Evolutionary conservation across 2,888 invertebrate genomes (phyloP).

Genomic region (Carpatolechia fugitivella): DNA sequence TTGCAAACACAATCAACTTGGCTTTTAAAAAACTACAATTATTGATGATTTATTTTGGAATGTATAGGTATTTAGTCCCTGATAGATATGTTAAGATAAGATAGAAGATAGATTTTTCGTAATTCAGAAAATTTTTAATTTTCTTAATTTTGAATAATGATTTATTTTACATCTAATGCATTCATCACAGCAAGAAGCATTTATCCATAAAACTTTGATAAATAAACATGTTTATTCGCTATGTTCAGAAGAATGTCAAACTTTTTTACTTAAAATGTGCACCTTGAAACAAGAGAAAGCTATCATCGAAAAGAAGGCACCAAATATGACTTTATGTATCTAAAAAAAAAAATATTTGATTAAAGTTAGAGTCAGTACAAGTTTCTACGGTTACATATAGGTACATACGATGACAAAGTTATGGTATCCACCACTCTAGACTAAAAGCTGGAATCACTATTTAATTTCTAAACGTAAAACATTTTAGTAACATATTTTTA

Average conservation of each 20-base stretch:
- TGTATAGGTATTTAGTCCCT: neutral
- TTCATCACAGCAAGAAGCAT: slow-evolving; percentile 2
- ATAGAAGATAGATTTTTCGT: neutral
- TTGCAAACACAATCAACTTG: too few species aligned
- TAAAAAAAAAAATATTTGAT: too few species aligned
- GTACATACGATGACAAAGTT: too few species aligned
- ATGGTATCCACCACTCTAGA: neutral
- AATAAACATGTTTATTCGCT: too few species aligned
- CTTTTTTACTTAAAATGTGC: too few species aligned
- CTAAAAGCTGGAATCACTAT: neutral
- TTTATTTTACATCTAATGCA: neutral
- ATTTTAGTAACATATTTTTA: neutral
- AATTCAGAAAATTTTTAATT: neutral
- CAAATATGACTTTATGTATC: too few species aligned
- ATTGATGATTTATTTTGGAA: neutral
- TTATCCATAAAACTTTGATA: neutral
- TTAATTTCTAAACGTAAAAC: neutral
- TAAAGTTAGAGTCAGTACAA: too few species aligned
- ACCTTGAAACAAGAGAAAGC: too few species aligned
- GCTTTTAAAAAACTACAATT: too few species aligned
- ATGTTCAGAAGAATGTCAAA: too few species aligned
- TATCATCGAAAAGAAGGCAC: too few species aligned
- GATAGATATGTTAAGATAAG: neutral
- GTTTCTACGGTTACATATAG: too few species aligned
- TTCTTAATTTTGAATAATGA: neutral